Evolutionary conservation across 1,140 invertebrate genomes (phyloP), one percentile per base, ranked within the genome.

Genomic region (Atta texana): DNA sequence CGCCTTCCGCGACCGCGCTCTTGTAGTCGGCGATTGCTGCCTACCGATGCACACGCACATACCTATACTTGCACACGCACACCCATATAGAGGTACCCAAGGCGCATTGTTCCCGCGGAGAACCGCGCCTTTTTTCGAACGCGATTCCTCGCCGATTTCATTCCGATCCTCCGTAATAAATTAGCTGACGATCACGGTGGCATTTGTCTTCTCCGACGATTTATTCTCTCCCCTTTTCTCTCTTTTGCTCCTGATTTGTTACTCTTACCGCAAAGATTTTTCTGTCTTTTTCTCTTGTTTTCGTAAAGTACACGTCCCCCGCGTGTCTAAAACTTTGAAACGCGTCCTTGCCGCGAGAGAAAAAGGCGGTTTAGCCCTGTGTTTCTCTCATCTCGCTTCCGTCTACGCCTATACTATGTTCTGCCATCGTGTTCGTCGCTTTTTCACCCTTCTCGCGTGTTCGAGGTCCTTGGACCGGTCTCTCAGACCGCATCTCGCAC

Each of bases 201-300:
- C 94, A 94, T 94, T 95, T 94, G 93, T 94, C 93, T 92, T 92
- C 88, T 85, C 78, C 78, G 87, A 91, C 91, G 69, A 91, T 91
- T 91, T 91, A 91, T 91, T 76, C 69, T 18, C 78, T 88, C 59
- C 82, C 63, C 8, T 44, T 72, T 39, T 55, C 18, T 53, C 85
- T 18, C 34, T 24, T 24, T 21, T 53, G 16, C 59, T 21, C n/a
- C 69, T 71, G 68, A 53, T 57, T 59, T 53, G 90, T 90, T 87
- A 86, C 86, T 81, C 77, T 64, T 1, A 16, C 86, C 84, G 57
- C 59, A 21, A 49, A 64, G 28, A 14, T 39, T 44, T 10, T 10
- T 10, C 8, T 44, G 7, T 2, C 39, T 71, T 66, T 74, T 21
- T 85, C 53, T 68, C 12, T n/a, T 14, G 2, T 61, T 61, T 84